A percentile compares a stretch with the other conserved stretches of the same genome.
Evolutionary conservation across 2,113 vertebrate species (phyloP).

Genomic region (Sakesphorus luctuosus): DNA sequence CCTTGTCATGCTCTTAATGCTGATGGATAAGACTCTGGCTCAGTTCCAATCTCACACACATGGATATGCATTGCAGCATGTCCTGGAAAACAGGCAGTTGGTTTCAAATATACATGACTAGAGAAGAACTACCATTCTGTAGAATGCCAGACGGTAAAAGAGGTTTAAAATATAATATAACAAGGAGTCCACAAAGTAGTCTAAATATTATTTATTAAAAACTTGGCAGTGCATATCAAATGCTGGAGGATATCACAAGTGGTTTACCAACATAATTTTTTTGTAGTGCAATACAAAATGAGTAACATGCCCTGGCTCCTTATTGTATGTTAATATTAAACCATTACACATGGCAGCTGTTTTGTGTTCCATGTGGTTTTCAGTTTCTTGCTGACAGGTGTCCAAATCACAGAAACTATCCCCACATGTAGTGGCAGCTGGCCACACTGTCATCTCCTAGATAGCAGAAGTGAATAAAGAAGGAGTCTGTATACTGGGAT

Average conservation of each 20-base stretch:
- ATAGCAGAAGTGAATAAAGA: background rate
- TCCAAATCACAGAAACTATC: slow-evolving; percentile 52
- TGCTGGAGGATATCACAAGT: background rate
- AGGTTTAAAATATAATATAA: background rate
- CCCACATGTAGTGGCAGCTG: slow-evolving; percentile 50
- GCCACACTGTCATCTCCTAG: slow-evolving; percentile 16
- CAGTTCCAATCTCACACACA: background rate
- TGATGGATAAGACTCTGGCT: background rate
- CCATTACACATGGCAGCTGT: slow-evolving; percentile 41
- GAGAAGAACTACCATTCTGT: background rate
- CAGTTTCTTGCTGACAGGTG: slow-evolving; percentile 65
- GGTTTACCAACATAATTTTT: background rate
- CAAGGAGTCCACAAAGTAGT: background rate
- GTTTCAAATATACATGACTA: background rate
- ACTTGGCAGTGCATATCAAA: background rate
- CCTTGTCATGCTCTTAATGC: background rate
- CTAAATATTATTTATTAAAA: background rate
- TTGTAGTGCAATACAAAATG: background rate
- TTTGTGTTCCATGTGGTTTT: slow-evolving; percentile 40
- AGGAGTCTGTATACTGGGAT: background rate
- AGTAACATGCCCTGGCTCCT: background rate
- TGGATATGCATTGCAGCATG: background rate
- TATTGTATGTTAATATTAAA: slow-evolving; percentile 59
- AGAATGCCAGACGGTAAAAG: background rate
- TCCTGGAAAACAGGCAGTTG: background rate